Percentiles rank a stretch among this genome's conserved stretches.
Evolutionary conservation across 2,113 vertebrate species (phyloP).

Genomic region (Bos taurus): ARS-UCD2.0 NC_037340.1:9272001-9272500

Average conservation of each 20-base stretch:
- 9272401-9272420: constrained; percentile 76
- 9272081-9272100: constrained; percentile 38
- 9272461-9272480: constrained; percentile 70
- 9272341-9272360: constrained; percentile 77
- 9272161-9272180: constrained; percentile 47
- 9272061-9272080: constrained; percentile 30
- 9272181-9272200: constrained; percentile 41
- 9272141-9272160: constrained; percentile 39
- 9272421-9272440: constrained; percentile 72
- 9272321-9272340: constrained; percentile 55
- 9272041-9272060: neutral
- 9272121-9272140: constrained; percentile 34
- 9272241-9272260: constrained; percentile 46
- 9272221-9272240: constrained; percentile 60
- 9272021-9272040: neutral
- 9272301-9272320: constrained; percentile 51
- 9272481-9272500: constrained; percentile 54
- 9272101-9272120: constrained; percentile 34
- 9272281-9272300: constrained; percentile 66
- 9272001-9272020: neutral
- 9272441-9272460: constrained; percentile 62
- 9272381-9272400: constrained; percentile 75
- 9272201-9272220: constrained; percentile 63
- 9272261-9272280: constrained; percentile 62
- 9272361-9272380: constrained; percentile 74